Conservation (phyloP, 92 coral and sea anemone genomes). For the Porites evermanni region DNA sequence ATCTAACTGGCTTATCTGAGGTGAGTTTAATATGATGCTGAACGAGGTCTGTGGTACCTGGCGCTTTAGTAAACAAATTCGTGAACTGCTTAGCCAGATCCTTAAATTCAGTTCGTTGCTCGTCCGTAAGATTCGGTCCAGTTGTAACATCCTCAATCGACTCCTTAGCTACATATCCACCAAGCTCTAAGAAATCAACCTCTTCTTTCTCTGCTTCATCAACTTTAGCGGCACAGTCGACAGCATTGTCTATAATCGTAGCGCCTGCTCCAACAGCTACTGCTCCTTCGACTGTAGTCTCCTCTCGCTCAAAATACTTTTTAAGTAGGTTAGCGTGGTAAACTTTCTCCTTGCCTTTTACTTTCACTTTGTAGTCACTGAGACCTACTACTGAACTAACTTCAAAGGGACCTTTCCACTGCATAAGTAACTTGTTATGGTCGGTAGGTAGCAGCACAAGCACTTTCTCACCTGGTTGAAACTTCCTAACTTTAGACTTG, state of each 20-base stretch:
- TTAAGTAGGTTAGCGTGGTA: conserved; percentile 57
- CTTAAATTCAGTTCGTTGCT: conserved; percentile 17
- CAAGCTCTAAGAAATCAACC: conserved; percentile 31
- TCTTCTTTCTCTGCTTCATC: no score
- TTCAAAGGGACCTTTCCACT: no score
- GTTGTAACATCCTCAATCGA: conserved; percentile 12
- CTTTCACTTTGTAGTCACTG: conserved; percentile 48
- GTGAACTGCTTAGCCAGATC: conserved; percentile 16
- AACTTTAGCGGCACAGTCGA: no score
- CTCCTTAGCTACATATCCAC: conserved; percentile 24
- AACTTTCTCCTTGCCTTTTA: conserved; percentile 29
- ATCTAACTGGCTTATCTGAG: conserved; percentile 46
- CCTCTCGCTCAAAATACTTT: conserved; percentile 36
- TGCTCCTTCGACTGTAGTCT: not conserved
- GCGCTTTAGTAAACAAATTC: conserved; percentile 47
- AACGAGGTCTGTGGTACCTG: conserved; percentile 47
- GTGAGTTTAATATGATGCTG: conserved; percentile 19
- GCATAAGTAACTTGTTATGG: no score
- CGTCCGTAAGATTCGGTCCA: conserved; percentile 10
- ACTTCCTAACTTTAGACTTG: no score
- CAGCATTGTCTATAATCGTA: no score
- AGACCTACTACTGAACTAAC: no score
- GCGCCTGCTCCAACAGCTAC: no score
- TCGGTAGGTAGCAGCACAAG: no score
- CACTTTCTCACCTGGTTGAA: no score